Evolutionary conservation across 2,113 vertebrate genomes (phyloP).

Genomic region (Prionailurus viverrinus): DNA sequence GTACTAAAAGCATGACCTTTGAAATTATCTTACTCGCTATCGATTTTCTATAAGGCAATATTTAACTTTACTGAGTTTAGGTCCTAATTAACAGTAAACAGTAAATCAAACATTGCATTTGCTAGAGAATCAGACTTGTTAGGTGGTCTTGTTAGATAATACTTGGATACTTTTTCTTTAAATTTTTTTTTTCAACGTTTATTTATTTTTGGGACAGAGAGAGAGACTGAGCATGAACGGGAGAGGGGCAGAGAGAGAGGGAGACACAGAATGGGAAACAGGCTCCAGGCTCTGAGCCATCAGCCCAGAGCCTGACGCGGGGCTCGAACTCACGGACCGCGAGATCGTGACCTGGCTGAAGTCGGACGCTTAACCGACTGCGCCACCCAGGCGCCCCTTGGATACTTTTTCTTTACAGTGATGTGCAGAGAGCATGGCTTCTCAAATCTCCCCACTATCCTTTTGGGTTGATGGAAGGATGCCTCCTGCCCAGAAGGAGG

Average conservation of each 20-base stretch:
- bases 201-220: too few relatives aligned
- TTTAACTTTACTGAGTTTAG: not conserved
- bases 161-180: not conserved
- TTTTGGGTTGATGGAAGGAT: not conserved
- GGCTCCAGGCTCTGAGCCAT: too few relatives aligned
- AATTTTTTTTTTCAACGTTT: too few relatives aligned
- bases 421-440: not conserved
- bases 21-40: not conserved
- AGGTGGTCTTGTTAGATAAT: not conserved
- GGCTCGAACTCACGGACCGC: too few relatives aligned
- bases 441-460: not conserved
- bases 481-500: not conserved
- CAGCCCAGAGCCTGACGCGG: too few relatives aligned
- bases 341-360: too few relatives aligned
- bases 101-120: not conserved
- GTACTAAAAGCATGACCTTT: not conserved
- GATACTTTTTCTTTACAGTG: not conserved
- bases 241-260: too few relatives aligned
- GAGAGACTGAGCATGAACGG: too few relatives aligned
- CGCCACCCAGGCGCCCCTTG: not conserved
- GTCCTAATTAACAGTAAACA: not conserved
- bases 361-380: too few relatives aligned
- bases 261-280: too few relatives aligned
- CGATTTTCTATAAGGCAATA: not conserved
- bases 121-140: not conserved